Evolutionary conservation across 2,888 invertebrate species (phyloP), one percentile per base, ranked within the genome.

Genomic region (Diarsia mendica): DNA sequence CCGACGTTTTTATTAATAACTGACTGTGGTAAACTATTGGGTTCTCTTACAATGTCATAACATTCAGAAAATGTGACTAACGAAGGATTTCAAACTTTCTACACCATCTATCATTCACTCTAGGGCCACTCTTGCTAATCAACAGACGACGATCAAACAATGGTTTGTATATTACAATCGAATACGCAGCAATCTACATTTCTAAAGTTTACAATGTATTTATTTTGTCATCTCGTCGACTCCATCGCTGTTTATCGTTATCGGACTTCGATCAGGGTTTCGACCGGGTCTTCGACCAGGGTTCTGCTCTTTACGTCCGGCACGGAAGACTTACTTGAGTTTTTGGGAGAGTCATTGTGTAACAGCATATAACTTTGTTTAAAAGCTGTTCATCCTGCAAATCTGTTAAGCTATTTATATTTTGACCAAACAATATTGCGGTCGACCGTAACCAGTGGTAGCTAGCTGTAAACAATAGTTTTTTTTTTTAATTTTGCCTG

Each of bases 201-300:
- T n/a, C n/a, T 53, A 3, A 53, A 53, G 20, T 53, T n/a, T n/a
- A 53, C 10, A n/a, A 53, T n/a, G n/a, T n/a, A 28, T 49, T 49
- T 49, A 49, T 49, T 49, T 49, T 49, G 18, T 3, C 20, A 8
- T 39, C 39, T 39, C 39, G 39, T 39, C 39, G 0, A n/a, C n/a
- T n/a, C 18, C 49, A n/a, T 75, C 44, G 4, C 0, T 3, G 28
- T 2, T 0, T 3, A 13, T 0, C 9, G 3, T 0, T 18, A 44
- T 28, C 23, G 13, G 18, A 5, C 39, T 39, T 39, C 39, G 39
- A 5, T 39, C 39, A 39, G 39, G 39, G 39, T 39, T 39, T 3
- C 5, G 39, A 39, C 0, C 1, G 73, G 75, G n/a, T 0, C 49
- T 0, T 44, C 10, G 15, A 49, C 0, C 20, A 28, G 0, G 10